Evolutionary conservation across 2,113 vertebrate species (phyloP).

Genomic region (Pluvianellus socialis): DNA sequence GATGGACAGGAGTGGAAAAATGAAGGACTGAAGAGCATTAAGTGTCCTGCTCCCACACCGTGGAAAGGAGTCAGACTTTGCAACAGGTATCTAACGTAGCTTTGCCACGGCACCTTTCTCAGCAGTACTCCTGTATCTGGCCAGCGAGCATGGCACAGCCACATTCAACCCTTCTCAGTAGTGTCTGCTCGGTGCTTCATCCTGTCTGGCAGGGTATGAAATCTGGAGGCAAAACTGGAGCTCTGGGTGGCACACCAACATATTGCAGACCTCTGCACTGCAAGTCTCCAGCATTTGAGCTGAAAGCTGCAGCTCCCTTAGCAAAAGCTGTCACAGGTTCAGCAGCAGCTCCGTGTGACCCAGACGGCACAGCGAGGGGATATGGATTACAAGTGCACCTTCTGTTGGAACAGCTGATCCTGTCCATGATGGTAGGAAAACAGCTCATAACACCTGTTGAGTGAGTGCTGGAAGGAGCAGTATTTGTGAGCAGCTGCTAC

Average conservation of each 20-base stretch:
- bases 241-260: background rate
- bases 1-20: background rate
- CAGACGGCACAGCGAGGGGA: background rate
- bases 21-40: background rate
- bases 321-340: background rate
- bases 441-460: constrained; percentile 11
- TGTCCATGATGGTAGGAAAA: background rate
- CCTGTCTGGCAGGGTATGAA: background rate
- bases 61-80: background rate
- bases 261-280: background rate
- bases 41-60: background rate
- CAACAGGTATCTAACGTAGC: background rate
- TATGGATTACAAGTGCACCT: background rate
- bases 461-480: constrained; percentile 14
- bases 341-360: background rate
- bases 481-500: constrained; percentile 16
- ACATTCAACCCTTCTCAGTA: background rate
- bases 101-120: background rate
- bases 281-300: background rate
- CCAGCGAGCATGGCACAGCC: background rate
- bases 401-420: constrained; percentile 59
- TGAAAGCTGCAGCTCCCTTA: background rate
- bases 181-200: background rate
- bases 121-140: background rate
- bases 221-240: background rate